Conservation (phyloP, 2,797 vertebrate genomes). For the Spinibarbus caldwelli region DNA sequence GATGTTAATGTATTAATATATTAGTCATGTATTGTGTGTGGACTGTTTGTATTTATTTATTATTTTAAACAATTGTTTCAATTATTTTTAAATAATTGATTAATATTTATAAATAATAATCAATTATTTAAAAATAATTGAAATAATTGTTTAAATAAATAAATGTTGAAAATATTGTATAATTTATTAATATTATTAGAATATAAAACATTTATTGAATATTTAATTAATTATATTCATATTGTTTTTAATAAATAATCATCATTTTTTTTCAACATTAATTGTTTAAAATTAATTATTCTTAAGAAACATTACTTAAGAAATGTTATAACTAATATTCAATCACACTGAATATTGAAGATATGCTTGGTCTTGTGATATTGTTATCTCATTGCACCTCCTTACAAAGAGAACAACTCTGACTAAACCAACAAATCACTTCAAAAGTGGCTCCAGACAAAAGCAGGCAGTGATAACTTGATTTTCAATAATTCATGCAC, state of each 20-base stretch:
- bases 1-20: not conserved
- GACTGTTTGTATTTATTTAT: not conserved
- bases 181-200: too few relatives aligned
- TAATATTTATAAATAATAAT: not conserved
- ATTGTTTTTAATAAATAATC: not conserved
- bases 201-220: too few relatives aligned
- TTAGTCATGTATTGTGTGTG: not conserved
- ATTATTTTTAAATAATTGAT: too few relatives aligned
- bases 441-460: slow-evolving; percentile 65
- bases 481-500: slow-evolving; percentile 74
- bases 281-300: not conserved
- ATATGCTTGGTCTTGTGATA: slow-evolving; percentile 9
- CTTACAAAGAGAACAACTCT: not conserved
- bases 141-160: not conserved
- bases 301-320: too few relatives aligned
- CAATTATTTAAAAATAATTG: not conserved
- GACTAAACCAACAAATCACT: slow-evolving; percentile 50
- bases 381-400: not conserved
- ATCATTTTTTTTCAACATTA: not conserved
- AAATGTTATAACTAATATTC: not conserved
- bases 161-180: too few relatives aligned
- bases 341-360: not conserved
- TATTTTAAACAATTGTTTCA: not conserved
- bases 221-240: too few relatives aligned
- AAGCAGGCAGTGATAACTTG: slow-evolving; percentile 73